Conservation (phyloP, 2,113 vertebrate species). For the Lepus americanus region DNA sequence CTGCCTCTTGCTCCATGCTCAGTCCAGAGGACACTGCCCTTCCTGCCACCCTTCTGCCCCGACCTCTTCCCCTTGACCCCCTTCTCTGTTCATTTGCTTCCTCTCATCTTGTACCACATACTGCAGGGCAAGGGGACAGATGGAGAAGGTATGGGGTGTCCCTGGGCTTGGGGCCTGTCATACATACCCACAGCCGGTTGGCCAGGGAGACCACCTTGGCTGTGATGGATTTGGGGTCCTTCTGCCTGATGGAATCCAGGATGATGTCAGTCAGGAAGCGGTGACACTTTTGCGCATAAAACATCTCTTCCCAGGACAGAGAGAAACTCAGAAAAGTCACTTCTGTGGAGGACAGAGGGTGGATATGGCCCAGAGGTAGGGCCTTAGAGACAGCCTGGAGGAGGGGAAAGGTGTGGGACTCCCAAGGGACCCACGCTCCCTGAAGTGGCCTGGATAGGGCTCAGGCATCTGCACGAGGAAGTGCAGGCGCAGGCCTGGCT, state of each 20-base stretch:
- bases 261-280: slow-evolving; percentile 85
- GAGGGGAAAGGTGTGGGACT: background rate
- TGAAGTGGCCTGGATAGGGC: background rate
- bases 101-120: background rate
- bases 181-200: slow-evolving; percentile 84
- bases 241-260: slow-evolving; percentile 85
- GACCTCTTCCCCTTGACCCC: background rate
- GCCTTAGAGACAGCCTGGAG: background rate
- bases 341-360: slow-evolving; percentile 73
- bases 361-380: background rate
- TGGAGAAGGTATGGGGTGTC: background rate
- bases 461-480: background rate
- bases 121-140: background rate
- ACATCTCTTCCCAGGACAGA: slow-evolving; percentile 86
- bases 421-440: background rate
- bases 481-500: background rate
- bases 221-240: slow-evolving; percentile 83
- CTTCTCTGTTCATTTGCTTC: background rate
- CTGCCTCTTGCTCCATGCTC: background rate
- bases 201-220: slow-evolving; percentile 80
- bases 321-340: slow-evolving; percentile 84
- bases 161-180: no score
- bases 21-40: background rate
- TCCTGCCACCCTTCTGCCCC: background rate
- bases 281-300: slow-evolving; percentile 86